These are phyloP conservation scores for Pecten maximus DNA, from an alignment of 2,888 invertebrate species.

Conservation along the genomic window DNA sequence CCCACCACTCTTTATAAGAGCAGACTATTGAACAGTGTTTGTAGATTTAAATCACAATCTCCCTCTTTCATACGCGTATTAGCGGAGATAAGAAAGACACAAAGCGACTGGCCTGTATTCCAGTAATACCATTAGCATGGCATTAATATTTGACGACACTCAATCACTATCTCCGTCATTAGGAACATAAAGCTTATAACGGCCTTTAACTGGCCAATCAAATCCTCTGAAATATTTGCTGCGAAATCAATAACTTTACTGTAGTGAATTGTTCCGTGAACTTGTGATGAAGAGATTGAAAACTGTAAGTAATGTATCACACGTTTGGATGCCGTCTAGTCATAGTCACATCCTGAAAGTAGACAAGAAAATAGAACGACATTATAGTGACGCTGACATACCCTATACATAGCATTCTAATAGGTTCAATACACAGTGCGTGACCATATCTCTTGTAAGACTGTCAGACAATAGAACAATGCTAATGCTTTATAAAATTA, in stretches of 20 bases:
- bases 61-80: constrained; percentile 7
- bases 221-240: background rate
- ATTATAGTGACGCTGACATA: background rate
- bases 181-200: constrained; percentile 3
- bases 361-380: background rate
- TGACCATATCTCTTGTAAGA: background rate
- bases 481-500: background rate
- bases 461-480: background rate
- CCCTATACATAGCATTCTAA: background rate
- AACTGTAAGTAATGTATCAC: background rate
- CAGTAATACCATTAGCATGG: constrained; percentile 2
- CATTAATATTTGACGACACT: constrained; percentile 30
- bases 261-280: background rate
- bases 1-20: background rate
- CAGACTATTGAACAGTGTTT: constrained; percentile 7
- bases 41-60: background rate
- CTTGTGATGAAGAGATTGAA: constrained; percentile 1
- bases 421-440: background rate
- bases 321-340: background rate
- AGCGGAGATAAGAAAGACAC: constrained; percentile 10
- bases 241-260: background rate
- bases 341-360: background rate
- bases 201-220: constrained; percentile 33
- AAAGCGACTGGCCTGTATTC: background rate
- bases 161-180: background rate